Evolutionary conservation across 1,140 invertebrate species (phyloP), one percentile per base, ranked within the genome.

Genomic region (Musca domestica): DNA sequence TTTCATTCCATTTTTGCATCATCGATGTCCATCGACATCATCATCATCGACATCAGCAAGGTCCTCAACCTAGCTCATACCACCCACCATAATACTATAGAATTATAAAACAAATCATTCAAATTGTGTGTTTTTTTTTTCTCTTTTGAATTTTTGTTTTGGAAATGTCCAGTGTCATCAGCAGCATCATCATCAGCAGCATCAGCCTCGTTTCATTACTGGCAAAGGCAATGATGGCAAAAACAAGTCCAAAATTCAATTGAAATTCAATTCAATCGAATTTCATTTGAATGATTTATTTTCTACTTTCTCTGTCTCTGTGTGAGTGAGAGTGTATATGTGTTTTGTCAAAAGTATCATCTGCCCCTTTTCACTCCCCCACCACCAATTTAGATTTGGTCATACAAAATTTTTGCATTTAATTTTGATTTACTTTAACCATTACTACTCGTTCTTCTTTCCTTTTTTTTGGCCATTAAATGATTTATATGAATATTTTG

Each of bases 211-310:
- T 61, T 61, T 41, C 27, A 61, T 41, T 61, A 61, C 56, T 34
- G 25, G 48, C 17, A 51, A 49, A 51, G 34, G 34, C 34, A 41
- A 41, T 41, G 34, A 41, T 41, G 34, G 34, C 5, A 46, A 41
- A 61, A 61, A 61, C 25, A 19, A 51, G 17, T 51, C 20, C n/a
- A 22, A 41, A 41, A 41, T 41, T 41, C 34, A 51, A 51, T 51
- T 51, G 22, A 61, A 61, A 61, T 61, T 61, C 27, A 61, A 61
- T 61, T 61, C n/a, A 61, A 61, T 61, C 20, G 30, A 61, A 61
- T 61, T 61, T 61, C 56, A 61, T 61, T 61, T 61, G 56, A 61
- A 41, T 61, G 56, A 61, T 61, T 61, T 61, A 61, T 61, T 61
- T 61, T 61, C 27, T 41, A 41, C 34, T 41, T 41, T 41, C 34